A percentile compares a stretch with the other conserved stretches of the same genome.
Conservation (phyloP, 2,888 invertebrate species). For the Coelopa pilipes region DNA sequence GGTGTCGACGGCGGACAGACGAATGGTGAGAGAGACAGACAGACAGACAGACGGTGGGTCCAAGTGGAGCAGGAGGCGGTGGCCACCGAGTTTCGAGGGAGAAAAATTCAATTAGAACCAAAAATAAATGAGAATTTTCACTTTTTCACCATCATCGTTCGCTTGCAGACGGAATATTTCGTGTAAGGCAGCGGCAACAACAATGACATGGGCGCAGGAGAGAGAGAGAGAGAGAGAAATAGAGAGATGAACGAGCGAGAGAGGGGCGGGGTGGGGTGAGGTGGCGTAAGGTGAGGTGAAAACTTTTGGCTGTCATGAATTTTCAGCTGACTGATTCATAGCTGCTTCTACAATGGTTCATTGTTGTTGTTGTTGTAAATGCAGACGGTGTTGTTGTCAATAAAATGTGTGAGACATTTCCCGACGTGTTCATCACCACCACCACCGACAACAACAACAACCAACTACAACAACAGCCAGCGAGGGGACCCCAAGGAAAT, state of each 20-base stretch:
- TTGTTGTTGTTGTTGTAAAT: not conserved
- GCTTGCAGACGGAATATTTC: not conserved
- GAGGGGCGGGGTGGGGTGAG: not conserved
- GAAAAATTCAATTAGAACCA: constrained; percentile 10
- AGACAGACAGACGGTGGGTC: not conserved
- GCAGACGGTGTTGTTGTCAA: not conserved
- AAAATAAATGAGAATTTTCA: constrained; percentile 16
- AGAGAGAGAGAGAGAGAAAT: not conserved
- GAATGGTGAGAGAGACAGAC: not conserved
- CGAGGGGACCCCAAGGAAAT: constrained; percentile 5
- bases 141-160: not conserved
- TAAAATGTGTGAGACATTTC: not conserved
- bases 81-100: not conserved
- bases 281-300: not conserved
- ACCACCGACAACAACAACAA: constrained; percentile 8
- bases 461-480: too few species aligned
- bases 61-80: not conserved
- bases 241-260: too few species aligned
- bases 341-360: constrained; percentile 18
- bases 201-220: not conserved
- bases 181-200: not conserved
- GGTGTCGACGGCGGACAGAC: not conserved
- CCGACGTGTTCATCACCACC: constrained; percentile 11
- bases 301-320: constrained; percentile 20
- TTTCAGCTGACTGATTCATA: constrained; percentile 29